These are phyloP conservation scores for Zaprionus inermis DNA, from an alignment of 1,140 invertebrate genomes.

Conservation along the genomic window DNA sequence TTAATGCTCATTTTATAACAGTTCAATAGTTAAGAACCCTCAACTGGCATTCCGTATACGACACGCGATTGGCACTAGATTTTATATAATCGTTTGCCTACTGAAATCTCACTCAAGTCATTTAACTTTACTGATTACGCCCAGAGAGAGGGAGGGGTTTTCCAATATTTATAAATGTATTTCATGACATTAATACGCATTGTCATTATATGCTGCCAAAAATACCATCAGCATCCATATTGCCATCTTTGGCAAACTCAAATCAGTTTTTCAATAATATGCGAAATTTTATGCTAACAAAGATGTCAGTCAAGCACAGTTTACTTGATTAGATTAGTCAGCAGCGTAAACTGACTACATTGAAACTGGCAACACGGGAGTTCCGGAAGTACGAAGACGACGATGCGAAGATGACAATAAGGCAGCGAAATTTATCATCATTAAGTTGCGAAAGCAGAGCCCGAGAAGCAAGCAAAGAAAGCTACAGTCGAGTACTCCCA, in stretches of 20 bases:
- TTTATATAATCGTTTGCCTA: conserved; percentile 34
- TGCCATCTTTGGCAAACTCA: conserved; percentile 1
- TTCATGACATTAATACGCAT: background rate
- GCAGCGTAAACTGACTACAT: conserved; percentile 46
- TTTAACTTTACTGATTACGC: too few relatives aligned
- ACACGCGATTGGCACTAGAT: conserved; percentile 6
- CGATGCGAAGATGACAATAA: conserved; percentile 11
- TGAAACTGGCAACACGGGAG: background rate
- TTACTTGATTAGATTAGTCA: conserved; percentile 45
- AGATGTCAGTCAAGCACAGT: conserved; percentile 30
- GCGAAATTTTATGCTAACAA: conserved; percentile 35
- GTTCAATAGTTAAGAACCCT: background rate
- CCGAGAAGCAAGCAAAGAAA: too few relatives aligned
- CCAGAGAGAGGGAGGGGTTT: background rate
- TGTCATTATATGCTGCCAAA: background rate
- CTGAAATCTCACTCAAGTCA: too few relatives aligned
- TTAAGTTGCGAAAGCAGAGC: too few relatives aligned
- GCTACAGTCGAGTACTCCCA: too few relatives aligned
- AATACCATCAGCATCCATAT: background rate
- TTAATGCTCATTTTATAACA: conserved; percentile 9
- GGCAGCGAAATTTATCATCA: conserved; percentile 46
- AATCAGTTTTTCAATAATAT: conserved; percentile 19
- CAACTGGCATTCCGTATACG: conserved; percentile 11
- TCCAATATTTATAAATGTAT: background rate
- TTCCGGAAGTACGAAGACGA: background rate